Base-by-base conservation (phyloP, 92 coral and sea anemone species). In the Galaxea fascicularis region DNA sequence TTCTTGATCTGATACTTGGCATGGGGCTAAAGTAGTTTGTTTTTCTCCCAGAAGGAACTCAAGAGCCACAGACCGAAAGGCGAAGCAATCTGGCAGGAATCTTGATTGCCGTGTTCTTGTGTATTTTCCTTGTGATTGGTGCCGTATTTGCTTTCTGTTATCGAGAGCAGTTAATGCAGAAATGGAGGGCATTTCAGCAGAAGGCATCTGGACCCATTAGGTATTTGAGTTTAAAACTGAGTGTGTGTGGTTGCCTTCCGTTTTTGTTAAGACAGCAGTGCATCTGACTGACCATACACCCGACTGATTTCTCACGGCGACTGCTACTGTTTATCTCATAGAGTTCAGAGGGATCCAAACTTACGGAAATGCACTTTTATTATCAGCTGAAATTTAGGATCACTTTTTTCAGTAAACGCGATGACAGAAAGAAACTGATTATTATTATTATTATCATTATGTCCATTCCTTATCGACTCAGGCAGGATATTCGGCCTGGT, bases 31-130 rank as follows among this genome's bases (percentile, higher is more conserved):
- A 14, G 12, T 8, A 18, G n/a, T 46, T 78, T 28, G 4, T 73
- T n/a, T 39, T 45, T 45, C 18, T 64, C 10, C 27, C 62, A 26
- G 18, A 57, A 56, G 85, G 76, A 21, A 51, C 85, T 69, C 39
- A 9, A 10, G 65, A 66, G 11, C 85, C 76, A n/a, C 65, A 53
- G 76, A 18, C 46, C 24, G 85, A 28, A 25, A 67, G 28, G 67
- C 35, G 77, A 67, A 80, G 85, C 57, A 81, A 63, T 1, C 39
- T 86, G 29, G 96, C 94, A 27, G 96, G 94, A 24, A 91, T 85
- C 72, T 65, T 93, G 62, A 69, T 91, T 8, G 83, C 75, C 14
- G 89, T 88, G 20, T 76, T 93, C 39, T 4, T 93, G 20, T 56
- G 86, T 21, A 35, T 90, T 13, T 26, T 81, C 27, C 53, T 88